phyloP scores from a whole-genome alignment of 2,797 vertebrate species.

The Cygnus olor region DNA sequence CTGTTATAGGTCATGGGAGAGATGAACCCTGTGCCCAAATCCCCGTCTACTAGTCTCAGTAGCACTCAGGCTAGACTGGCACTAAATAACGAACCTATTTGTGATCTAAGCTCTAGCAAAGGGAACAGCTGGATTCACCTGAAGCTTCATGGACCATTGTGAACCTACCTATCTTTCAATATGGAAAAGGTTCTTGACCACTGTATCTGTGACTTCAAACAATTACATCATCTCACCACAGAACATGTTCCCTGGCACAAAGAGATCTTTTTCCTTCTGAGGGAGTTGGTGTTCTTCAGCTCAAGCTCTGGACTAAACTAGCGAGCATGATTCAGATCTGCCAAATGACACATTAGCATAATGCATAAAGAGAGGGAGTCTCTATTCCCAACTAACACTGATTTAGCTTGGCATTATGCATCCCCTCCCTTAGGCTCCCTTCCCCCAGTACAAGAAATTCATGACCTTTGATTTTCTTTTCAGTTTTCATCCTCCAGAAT shows the following conservation, averaged over 20 bases:
- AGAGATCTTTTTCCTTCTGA: slow-evolving; percentile 71
- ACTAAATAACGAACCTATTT: background rate
- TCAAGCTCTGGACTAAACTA: slow-evolving; percentile 59
- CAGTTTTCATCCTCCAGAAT: background rate
- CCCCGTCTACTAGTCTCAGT: background rate
- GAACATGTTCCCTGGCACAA: slow-evolving; percentile 71
- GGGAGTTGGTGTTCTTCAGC: slow-evolving; percentile 72
- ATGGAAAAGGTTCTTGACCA: slow-evolving; percentile 29
- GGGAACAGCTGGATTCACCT: background rate
- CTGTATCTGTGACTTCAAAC: slow-evolving; percentile 29
- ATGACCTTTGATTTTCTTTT: slow-evolving; percentile 25
- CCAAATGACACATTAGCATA: slow-evolving; percentile 73
- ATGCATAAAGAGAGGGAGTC: slow-evolving; percentile 59
- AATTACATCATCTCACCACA: slow-evolving; percentile 74
- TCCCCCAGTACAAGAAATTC: slow-evolving; percentile 6
- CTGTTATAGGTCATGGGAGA: background rate
- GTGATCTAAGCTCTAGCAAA: background rate
- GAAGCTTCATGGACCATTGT: background rate
- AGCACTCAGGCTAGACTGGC: background rate
- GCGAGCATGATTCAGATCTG: slow-evolving; percentile 71
- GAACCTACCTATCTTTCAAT: slow-evolving; percentile 10
- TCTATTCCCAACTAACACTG: slow-evolving; percentile 66
- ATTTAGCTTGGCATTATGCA: slow-evolving; percentile 62
- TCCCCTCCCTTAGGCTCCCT: slow-evolving; percentile 31
- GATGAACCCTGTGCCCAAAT: too few species aligned